Percentiles rank a stretch among this genome's conserved stretches.
phyloP scores from a whole-genome alignment of 2,113 vertebrate genomes.

The Mobula birostris region DNA sequence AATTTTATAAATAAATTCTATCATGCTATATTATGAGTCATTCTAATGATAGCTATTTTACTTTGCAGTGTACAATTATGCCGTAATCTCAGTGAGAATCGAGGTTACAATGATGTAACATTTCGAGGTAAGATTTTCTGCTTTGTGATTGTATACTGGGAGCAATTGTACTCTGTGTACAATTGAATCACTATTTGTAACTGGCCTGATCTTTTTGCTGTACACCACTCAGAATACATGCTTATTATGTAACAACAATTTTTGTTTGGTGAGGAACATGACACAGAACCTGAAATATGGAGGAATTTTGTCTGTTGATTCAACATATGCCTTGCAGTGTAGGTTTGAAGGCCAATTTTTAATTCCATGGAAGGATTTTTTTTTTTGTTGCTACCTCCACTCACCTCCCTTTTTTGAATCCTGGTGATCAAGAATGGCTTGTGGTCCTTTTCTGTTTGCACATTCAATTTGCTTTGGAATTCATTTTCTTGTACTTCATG shows the following conservation, averaged over 20 bases:
- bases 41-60: constrained; percentile 26
- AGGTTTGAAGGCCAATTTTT: not conserved
- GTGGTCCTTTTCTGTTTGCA: not conserved
- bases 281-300: not conserved
- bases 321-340: not conserved
- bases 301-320: not conserved
- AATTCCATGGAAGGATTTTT: not conserved
- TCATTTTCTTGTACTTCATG: too few relatives aligned
- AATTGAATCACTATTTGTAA: not conserved
- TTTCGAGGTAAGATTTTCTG: constrained; percentile 72
- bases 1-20: not conserved
- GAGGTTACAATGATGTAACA: constrained; percentile 68
- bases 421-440: not conserved
- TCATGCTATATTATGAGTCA: not conserved
- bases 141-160: constrained; percentile 40
- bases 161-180: not conserved
- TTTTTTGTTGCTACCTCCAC: not conserved
- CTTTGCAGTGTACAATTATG: constrained; percentile 79
- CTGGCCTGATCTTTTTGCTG: not conserved
- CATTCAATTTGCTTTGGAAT: not conserved
- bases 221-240: not conserved
- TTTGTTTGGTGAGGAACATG: not conserved
- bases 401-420: too few relatives aligned
- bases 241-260: not conserved
- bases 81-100: constrained; percentile 75